Conservation (phyloP, 2,797 vertebrate species). For the Pipistrellus pipistrellus region DNA sequence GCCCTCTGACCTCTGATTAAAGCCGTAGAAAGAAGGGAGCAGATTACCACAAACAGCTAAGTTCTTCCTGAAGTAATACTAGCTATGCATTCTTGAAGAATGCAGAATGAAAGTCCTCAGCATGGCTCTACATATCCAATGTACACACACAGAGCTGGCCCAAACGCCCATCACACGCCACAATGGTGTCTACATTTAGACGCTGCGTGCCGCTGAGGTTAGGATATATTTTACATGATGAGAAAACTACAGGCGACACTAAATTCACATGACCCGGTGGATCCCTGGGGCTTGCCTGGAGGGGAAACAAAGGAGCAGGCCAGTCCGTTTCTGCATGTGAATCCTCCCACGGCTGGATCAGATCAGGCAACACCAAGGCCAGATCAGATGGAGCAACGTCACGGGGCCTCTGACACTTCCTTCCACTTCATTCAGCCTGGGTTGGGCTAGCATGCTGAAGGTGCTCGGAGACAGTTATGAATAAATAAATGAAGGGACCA, state of each 20-base stretch:
- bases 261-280: background rate
- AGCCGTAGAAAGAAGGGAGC: slow-evolving; percentile 23
- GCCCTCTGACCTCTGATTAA: background rate
- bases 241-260: background rate
- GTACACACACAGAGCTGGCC: background rate
- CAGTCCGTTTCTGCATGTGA: background rate
- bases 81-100: background rate
- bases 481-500: background rate
- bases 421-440: background rate
- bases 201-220: background rate
- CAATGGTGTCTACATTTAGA: background rate
- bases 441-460: background rate
- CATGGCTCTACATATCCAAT: background rate
- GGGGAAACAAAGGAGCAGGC: background rate
- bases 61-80: background rate
- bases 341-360: background rate
- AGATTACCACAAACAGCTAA: background rate
- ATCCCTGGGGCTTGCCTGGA: background rate
- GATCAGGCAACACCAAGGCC: background rate
- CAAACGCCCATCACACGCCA: background rate
- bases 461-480: background rate
- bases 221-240: background rate
- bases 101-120: background rate
- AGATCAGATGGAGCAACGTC: background rate
- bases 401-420: background rate